phyloP scores from a whole-genome alignment of 2,797 vertebrate genomes.

The Saxicola maurus region DNA sequence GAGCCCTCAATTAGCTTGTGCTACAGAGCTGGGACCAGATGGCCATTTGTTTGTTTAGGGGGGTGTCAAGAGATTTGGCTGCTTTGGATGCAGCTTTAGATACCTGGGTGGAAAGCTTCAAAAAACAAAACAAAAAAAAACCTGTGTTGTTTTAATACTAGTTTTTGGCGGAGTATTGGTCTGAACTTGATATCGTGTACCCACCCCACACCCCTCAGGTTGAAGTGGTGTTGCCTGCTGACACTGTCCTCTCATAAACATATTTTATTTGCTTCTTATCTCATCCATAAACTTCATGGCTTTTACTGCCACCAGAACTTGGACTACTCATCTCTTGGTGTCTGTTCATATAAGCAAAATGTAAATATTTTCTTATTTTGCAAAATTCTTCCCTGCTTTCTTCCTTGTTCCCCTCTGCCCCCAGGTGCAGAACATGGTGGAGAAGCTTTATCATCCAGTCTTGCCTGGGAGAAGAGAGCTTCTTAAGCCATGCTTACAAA shows the following conservation, averaged over 20 bases:
- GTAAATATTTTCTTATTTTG: neutral
- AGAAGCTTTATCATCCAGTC: neutral
- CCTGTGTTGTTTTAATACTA: neutral
- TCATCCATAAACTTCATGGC: neutral
- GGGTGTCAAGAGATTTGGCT: neutral
- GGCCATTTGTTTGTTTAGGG: neutral
- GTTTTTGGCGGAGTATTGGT: neutral
- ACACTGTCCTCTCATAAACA: neutral
- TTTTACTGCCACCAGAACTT: neutral
- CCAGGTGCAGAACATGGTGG: neutral
- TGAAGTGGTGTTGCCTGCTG: neutral
- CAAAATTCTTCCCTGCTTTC: neutral
- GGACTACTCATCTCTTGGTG: neutral
- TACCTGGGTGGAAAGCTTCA: neutral
- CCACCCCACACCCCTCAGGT: rapidly evolving
- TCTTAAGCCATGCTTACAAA: neutral
- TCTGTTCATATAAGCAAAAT: neutral
- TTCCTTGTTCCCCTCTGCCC: rapidly evolving
- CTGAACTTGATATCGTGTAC: neutral
- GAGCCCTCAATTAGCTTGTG: neutral
- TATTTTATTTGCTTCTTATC: neutral
- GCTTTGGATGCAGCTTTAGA: neutral
- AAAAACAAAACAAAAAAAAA: too few species aligned
- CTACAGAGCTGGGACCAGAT: neutral
- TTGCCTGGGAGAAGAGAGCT: neutral